Base-by-base conservation (phyloP, 2,113 vertebrate genomes). In the Daubentonia madagascariensis region DNA sequence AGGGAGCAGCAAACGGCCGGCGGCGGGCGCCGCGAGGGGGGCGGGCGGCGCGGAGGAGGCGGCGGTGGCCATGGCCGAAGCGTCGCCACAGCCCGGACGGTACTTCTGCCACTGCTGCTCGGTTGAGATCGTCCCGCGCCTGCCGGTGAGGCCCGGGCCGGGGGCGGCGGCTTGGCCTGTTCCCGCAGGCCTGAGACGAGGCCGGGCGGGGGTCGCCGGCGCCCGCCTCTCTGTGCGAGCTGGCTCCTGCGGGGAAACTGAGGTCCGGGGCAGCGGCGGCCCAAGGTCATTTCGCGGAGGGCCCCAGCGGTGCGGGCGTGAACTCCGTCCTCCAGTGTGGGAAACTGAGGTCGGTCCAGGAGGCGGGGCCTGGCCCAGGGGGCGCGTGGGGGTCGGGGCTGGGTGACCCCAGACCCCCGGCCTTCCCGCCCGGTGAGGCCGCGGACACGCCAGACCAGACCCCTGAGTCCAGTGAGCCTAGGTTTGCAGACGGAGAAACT, bases 61-160 rank as follows among this genome's bases (percentile, higher is more conserved):
- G 97, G 97, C 98, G 97, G 94, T 94, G 97, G 99, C 99, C 98
- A 99, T 99, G 99, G 99, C 99, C 79, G 99, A 99, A 98, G 99
- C 99, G 98, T 99, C 99, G 97, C 99, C 99, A 98, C 99, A 99
- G 98, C 99, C 99, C 92, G 99, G 99, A 97, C 99, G 99, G 98
- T 99, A 99, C 97, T 99, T 99, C 98, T 99, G 99, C 98, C 99
- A 99, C 98, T 99, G 99, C 99, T 99, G 99, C 97, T 98, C 97
- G 61, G 97, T 96, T 9, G 97, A 98, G 97, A 98, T 98, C 96
- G 96, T 97, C 35, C 98, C 98, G 92, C 98, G 98, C 92, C 95
- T 98, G 94, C 98, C 98, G 98, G 98, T 98, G 97, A 98, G 98
- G 65, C 72, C 45, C 45, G 59, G 65, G 75, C 67, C 25, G 30